phyloP scores from a whole-genome alignment of 2,797 vertebrate genomes.

The Arremon brunneinucha region DNA sequence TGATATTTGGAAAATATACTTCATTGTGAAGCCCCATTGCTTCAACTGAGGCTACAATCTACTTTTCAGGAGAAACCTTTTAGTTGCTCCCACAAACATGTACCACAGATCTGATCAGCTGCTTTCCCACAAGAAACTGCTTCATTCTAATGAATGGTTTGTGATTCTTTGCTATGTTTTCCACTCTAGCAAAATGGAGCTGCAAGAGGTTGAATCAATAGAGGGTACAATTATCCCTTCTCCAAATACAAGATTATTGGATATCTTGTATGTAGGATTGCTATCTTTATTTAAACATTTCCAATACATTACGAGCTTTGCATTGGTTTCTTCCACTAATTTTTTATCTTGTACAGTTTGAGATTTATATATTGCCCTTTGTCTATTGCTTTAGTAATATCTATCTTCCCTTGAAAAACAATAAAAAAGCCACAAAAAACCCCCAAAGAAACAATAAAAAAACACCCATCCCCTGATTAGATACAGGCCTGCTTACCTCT shows the following conservation, averaged over 20 bases:
- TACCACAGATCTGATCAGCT: neutral
- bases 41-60: neutral
- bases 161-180: neutral
- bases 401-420: neutral
- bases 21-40: neutral
- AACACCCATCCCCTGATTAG: rapidly evolving
- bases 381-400: neutral
- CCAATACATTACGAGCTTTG: neutral
- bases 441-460: no score
- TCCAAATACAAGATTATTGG: neutral
- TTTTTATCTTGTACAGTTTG: neutral
- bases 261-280: neutral
- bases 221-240: neutral
- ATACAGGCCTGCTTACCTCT: neutral
- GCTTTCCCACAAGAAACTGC: neutral
- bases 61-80: neutral
- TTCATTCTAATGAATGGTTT: neutral
- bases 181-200: neutral
- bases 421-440: neutral
- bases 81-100: neutral
- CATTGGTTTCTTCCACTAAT: neutral
- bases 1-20: neutral
- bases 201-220: neutral
- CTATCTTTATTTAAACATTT: neutral
- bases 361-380: neutral